phyloP scores from a whole-genome alignment of 2,797 vertebrate species.

The Thunnus albacares region DNA sequence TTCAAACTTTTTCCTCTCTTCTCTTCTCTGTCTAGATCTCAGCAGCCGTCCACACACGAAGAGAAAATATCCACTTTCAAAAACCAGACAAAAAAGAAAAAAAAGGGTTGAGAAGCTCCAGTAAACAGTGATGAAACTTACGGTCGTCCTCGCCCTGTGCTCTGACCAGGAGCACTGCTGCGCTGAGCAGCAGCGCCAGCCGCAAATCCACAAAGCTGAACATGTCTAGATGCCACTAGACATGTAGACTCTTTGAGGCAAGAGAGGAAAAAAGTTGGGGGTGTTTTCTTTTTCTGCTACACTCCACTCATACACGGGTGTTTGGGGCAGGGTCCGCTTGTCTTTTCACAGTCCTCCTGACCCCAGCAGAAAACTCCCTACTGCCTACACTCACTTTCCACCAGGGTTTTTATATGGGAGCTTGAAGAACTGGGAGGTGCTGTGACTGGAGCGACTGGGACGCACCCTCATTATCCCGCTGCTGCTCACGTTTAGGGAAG shows the following conservation, averaged over 20 bases:
- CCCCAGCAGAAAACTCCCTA: constrained; percentile 98
- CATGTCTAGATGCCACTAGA: constrained; percentile 97
- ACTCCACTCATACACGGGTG: constrained; percentile 94
- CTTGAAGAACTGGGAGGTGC: constrained; percentile 87
- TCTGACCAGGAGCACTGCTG: constrained; percentile 91
- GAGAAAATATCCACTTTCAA: constrained; percentile 72
- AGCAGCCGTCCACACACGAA: constrained; percentile 65
- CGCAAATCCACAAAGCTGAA: constrained; percentile 99
- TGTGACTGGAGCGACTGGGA: constrained; percentile 74
- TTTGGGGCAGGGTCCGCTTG: constrained; percentile 88
- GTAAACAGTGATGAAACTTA: constrained; percentile 83
- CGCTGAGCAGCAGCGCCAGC: constrained; percentile 96
- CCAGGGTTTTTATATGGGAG: constrained; percentile 92
- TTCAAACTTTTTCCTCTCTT: constrained; percentile 47
- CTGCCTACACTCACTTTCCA: constrained; percentile 91
- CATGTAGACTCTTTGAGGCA: constrained; percentile 99
- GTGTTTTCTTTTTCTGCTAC: constrained; percentile 90
- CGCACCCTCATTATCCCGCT: constrained; percentile 78
- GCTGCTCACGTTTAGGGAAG: constrained; percentile 83
- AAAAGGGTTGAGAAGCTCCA: constrained; percentile 67
- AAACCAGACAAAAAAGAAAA: constrained; percentile 37
- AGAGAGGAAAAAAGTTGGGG: constrained; percentile 88
- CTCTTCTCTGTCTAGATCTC: constrained; percentile 62
- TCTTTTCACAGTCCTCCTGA: constrained; percentile 89
- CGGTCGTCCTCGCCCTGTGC: constrained; percentile 96